Base-by-base conservation (phyloP, 2,113 vertebrate species). In the Sterna hirundo region DNA sequence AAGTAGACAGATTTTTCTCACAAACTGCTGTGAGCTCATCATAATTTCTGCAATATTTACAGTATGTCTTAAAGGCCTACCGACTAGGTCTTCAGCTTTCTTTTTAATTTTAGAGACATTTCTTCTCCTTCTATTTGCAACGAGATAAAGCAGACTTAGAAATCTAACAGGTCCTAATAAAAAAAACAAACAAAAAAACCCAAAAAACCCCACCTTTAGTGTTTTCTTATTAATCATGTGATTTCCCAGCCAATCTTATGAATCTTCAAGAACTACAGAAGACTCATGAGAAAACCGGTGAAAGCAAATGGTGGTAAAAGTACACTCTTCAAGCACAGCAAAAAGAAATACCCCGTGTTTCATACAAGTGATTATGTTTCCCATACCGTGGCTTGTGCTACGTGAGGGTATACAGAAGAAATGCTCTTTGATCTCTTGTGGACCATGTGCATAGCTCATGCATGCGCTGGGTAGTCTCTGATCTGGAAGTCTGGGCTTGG, bases 21-120 rank as follows among this genome's bases (percentile, higher is more conserved):
- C 61, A 68, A 79, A 72, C 38, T 68, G 51, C 57, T 82, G 27
- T 44, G 52, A 82, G 49, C 52, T 90, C 40, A 47, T 64, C 49
- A 61, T 79, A 86, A 95, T 52, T 95, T 87, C 87, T 82, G 57
- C 84, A 95, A 57, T 86, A 94, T 93, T 95, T 91, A 79, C 64
- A 83, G 58, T 36, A 47, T 72, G 34, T 83, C 86, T 90, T 61
- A 77, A 77, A 93, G 71, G 68, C 72, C 68, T 74, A 70, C 57
- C 58, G 80, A 26, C 62, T 74, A 83, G 54, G 77, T 80, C 61
- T 90, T 47, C 46, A 77, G 34, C 21, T 90, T 86, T 68, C 46
- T 58, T 60, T 71, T 77, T 76, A 20, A 75, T 91, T 91, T 93
- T 76, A 47, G 17, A 18, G 26, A 42, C 34, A 55, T 72, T 91